Conservation (phyloP, 2,113 vertebrate genomes). For the Albula goreensis region DNA sequence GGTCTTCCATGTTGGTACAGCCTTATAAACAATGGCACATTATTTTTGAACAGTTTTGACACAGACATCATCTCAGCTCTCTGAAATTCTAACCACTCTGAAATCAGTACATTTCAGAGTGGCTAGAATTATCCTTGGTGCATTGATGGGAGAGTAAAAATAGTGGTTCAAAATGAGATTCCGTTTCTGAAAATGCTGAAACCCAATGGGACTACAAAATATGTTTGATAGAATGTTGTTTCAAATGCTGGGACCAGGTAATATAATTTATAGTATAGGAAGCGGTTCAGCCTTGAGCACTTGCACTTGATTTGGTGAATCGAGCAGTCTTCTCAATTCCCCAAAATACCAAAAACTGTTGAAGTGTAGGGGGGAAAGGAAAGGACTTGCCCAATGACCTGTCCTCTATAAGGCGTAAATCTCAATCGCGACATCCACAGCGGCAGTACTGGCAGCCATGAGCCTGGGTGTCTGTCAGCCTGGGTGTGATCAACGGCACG, state of each 20-base stretch:
- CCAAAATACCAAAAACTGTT: not conserved
- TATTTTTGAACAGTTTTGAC: not conserved
- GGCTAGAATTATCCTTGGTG: no score
- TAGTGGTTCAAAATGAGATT: not conserved
- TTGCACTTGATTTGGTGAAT: no score
- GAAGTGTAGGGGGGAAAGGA: not conserved
- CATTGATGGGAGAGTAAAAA: no score
- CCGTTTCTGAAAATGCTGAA: not conserved
- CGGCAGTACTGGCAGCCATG: slow-evolving; percentile 24
- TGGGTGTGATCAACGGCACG: slow-evolving; percentile 54
- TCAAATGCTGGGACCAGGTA: not conserved
- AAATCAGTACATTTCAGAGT: not conserved
- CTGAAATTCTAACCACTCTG: no score
- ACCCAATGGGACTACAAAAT: not conserved
- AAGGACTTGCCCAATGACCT: not conserved
- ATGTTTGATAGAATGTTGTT: not conserved
- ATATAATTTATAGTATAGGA: not conserved
- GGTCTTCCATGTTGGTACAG: not conserved
- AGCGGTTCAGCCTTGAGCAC: not conserved
- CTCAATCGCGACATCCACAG: not conserved
- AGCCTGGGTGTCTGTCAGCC: slow-evolving; percentile 30
- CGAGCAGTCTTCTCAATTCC: not conserved
- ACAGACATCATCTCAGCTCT: not conserved
- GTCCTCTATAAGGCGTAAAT: not conserved
- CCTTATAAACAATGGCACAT: not conserved